Evolutionary conservation across 2,888 invertebrate genomes (phyloP).

Genomic region (Zele albiditarsus): DNA sequence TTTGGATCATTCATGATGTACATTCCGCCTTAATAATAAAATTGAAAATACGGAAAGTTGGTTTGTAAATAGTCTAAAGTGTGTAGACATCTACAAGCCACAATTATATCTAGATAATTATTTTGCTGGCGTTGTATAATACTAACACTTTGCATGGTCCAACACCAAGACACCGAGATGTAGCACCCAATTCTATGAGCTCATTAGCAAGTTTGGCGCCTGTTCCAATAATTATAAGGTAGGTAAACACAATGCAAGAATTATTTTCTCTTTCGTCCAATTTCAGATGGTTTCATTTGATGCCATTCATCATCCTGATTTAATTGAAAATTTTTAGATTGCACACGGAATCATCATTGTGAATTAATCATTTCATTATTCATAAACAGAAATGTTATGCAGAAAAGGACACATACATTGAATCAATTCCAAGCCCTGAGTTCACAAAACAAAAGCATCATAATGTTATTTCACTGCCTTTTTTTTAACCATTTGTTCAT

Average conservation of each 20-base stretch:
- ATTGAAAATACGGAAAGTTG: not conserved
- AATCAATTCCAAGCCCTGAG: not conserved
- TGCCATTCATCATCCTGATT: not conserved
- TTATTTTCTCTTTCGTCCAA: constrained; percentile 41
- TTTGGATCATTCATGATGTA: too few relatives aligned
- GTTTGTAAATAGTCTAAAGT: not conserved
- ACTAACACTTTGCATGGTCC: constrained; percentile 69
- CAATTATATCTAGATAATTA: constrained; percentile 10
- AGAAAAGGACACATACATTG: constrained; percentile 5
- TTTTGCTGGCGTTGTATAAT: constrained; percentile 53
- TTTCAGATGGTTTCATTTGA: constrained; percentile 27
- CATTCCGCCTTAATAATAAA: not conserved
- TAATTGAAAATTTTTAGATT: not conserved
- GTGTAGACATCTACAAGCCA: not conserved
- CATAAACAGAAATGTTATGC: constrained; percentile 16
- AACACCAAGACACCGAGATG: constrained; percentile 65
- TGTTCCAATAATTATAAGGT: constrained; percentile 63
- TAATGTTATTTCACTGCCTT: not conserved
- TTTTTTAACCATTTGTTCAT: constrained; percentile 10
- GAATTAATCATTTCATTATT: constrained; percentile 8
- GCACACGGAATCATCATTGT: constrained; percentile 26
- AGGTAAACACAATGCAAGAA: constrained; percentile 52
- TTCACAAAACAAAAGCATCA: not conserved
- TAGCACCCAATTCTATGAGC: constrained; percentile 67
- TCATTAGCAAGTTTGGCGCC: constrained; percentile 67